Evolutionary conservation across 2,888 invertebrate genomes (phyloP), one percentile per base, ranked within the genome.

Genomic region (Cantharis lateralis): DNA sequence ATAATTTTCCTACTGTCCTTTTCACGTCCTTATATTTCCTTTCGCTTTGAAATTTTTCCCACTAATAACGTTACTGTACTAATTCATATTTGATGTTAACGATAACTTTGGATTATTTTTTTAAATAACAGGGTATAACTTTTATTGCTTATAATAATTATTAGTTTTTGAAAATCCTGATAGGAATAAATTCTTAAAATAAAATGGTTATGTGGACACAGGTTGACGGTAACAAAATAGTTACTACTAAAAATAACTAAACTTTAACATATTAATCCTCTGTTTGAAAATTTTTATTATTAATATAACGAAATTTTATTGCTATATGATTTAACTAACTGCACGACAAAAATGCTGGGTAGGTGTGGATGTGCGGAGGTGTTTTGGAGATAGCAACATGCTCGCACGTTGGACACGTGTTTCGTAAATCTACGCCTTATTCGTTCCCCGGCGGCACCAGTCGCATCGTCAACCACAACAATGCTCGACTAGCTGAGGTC

Each of bases 331-430:
- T 32, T 24, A n/a, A 78, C 71, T 78, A 78, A 78, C 78, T 74
- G 78, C 78, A 75, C 77, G 77, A 72, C 11, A 16, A 76, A 74
- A 74, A 76, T 80, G 77, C 79, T 79, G 79, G 77, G 77, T 91
- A 97, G 97, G 95, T 97, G 89, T 98, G 98, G 98, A 96, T 97
- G 96, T 98, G 98, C 92, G 98, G 98, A 87, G 98, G 98, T 85
- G 92, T 93, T 85, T 91, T 98, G 91, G 96, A 97, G 91, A 97
- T 98, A 87, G 94, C 95, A 84, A 97, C 98, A 87, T 98, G 98
- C 90, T 96, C 96, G 83, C 95, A 95, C 89, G 97, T 98, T 85
- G 98, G 98, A 84, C 98, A 98, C 91, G 97, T 98, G 87, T 98
- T 98, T 92, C 95, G 98, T 89, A 97, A 97, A 91, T 95, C 96